Evolutionary conservation across 2,888 invertebrate genomes (phyloP).

Genomic region (Limnephilus rhombicus): DNA sequence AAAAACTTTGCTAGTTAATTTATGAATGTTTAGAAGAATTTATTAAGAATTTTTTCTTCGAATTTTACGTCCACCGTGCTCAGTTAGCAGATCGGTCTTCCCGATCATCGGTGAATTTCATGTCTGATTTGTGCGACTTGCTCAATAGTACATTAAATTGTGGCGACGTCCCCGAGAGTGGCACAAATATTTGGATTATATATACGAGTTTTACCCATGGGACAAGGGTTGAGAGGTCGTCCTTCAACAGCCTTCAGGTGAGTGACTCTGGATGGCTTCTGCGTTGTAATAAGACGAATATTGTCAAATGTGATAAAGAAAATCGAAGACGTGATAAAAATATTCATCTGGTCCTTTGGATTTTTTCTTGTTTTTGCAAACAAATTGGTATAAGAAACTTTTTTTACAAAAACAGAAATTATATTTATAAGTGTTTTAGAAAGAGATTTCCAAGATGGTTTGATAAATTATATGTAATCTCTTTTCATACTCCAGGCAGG

Average conservation of each 20-base stretch:
- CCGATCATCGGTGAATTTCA: too few species aligned
- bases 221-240: not conserved
- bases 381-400: not conserved
- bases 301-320: not conserved
- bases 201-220: not conserved
- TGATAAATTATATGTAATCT: too few species aligned
- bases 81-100: too few species aligned
- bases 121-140: too few species aligned
- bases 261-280: not conserved
- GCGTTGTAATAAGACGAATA: not conserved
- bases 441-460: not conserved
- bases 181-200: not conserved
- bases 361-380: not conserved
- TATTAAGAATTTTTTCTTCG: too few species aligned
- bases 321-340: not conserved
- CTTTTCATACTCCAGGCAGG: too few species aligned
- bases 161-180: too few species aligned
- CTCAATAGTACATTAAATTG: too few species aligned
- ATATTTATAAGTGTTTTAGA: too few species aligned
- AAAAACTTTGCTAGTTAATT: too few species aligned
- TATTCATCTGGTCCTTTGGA: not conserved
- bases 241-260: not conserved
- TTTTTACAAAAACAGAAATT: not conserved
- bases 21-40: too few species aligned
- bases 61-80: too few species aligned